A percentile compares a stretch with the other conserved stretches of the same genome.
Evolutionary conservation across 2,113 vertebrate species (phyloP).

Genomic region (Fulica atra): DNA sequence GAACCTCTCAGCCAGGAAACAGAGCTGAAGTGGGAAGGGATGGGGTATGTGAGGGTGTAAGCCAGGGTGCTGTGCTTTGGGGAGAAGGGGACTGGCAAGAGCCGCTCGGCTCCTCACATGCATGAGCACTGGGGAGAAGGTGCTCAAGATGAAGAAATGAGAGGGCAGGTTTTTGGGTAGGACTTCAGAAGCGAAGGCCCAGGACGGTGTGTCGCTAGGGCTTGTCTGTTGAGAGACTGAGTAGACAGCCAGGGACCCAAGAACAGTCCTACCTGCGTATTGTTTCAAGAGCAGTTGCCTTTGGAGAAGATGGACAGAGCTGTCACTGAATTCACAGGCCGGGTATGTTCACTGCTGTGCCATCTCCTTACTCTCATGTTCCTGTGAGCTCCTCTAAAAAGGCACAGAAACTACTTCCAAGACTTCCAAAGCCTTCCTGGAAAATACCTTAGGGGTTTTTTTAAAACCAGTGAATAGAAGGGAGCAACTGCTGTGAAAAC

Average conservation of each 20-base stretch:
- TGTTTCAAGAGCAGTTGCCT: not conserved
- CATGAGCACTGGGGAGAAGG: not conserved
- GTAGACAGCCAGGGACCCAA: not conserved
- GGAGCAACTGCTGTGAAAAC: not conserved
- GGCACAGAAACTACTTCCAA: not conserved
- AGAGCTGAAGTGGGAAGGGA: not conserved
- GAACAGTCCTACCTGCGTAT: not conserved
- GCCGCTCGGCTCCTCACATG: rapidly evolving
- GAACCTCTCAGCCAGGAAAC: not conserved
- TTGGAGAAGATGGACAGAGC: not conserved
- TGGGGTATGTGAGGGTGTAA: not conserved
- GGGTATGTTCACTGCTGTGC: rapidly evolving
- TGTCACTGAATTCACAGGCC: too few relatives aligned
- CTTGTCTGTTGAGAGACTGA: not conserved
- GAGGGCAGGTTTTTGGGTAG: not conserved
- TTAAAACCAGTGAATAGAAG: not conserved
- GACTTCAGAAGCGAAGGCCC: not conserved
- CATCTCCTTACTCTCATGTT: not conserved
- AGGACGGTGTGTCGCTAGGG: not conserved
- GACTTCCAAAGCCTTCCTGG: not conserved
- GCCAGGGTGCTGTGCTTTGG: not conserved
- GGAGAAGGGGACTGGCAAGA: not conserved
- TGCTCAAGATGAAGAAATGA: not conserved
- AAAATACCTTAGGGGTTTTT: not conserved
- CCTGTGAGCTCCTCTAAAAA: not conserved